phyloP scores from a whole-genome alignment of 2,888 invertebrate species.

The Autographa pulchrina region DNA sequence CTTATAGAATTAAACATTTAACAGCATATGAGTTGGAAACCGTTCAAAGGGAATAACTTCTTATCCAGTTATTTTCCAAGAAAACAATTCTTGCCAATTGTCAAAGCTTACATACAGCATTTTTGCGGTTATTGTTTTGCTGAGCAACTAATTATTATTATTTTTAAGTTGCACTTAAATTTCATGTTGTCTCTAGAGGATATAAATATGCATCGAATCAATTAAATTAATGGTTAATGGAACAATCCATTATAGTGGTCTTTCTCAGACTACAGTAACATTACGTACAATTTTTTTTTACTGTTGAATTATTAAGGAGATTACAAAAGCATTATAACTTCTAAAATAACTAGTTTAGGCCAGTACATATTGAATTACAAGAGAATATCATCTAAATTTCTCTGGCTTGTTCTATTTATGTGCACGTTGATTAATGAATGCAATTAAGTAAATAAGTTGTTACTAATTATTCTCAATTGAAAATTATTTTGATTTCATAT shows the following conservation, averaged over 20 bases:
- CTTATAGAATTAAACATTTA: slow-evolving; percentile 13
- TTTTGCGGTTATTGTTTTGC: background rate
- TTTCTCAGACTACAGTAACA: no score
- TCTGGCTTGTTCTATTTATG: background rate
- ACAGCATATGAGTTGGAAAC: slow-evolving; percentile 27
- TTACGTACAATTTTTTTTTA: no score
- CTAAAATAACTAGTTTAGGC: background rate
- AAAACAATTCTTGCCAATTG: background rate
- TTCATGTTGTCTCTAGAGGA: no score
- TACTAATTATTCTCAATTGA: slow-evolving; percentile 10
- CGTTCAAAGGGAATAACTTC: slow-evolving; percentile 18
- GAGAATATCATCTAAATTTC: background rate
- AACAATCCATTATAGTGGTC: no score
- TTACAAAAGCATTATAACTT: no score
- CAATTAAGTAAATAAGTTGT: slow-evolving; percentile 12
- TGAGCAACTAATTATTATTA: background rate
- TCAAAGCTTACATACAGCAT: background rate
- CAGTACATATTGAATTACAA: background rate
- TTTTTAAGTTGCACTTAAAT: no score
- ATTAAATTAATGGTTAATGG: no score
- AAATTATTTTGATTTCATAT: background rate
- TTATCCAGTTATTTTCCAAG: slow-evolving; percentile 30
- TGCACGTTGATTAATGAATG: slow-evolving; percentile 10
- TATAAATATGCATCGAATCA: no score
- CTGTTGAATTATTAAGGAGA: no score